These are phyloP conservation scores for Panagrolaimus sp. DNA, from an alignment of 1,140 invertebrate species.

Conservation along the genomic window DNA sequence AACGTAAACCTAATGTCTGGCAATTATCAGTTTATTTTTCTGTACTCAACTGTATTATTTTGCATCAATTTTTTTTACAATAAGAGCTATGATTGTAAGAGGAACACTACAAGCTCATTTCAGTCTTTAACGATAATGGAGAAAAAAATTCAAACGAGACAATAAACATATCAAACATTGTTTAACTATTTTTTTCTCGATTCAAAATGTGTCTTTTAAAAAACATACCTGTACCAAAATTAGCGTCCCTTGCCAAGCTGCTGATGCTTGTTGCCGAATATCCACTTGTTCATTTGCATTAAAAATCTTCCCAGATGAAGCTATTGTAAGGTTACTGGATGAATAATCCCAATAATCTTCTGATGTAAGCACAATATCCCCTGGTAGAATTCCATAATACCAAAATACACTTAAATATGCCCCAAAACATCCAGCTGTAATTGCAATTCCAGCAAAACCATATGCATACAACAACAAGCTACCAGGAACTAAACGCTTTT, in stretches of 20 bases:
- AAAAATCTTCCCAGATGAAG: slow-evolving; percentile 29
- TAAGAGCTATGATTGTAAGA: too few relatives aligned
- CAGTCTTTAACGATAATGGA: too few relatives aligned
- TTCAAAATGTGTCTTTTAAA: too few relatives aligned
- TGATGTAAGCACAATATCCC: slow-evolving; percentile 39
- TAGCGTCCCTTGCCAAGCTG: slow-evolving; percentile 48
- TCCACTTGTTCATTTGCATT: slow-evolving; percentile 33
- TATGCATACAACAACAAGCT: slow-evolving; percentile 39
- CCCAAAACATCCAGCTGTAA: slow-evolving; percentile 41
- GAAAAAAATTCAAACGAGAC: too few relatives aligned
- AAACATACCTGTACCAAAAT: slow-evolving; percentile 45
- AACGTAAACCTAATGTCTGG: too few relatives aligned
- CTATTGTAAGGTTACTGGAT: slow-evolving; percentile 38
- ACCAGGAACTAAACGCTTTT: slow-evolving; percentile 21
- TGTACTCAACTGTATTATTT: too few relatives aligned
- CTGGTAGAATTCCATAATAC: slow-evolving; percentile 40
- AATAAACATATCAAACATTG: too few relatives aligned
- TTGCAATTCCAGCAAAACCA: slow-evolving; percentile 37
- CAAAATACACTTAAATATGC: slow-evolving; percentile 45
- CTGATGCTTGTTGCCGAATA: slow-evolving; percentile 43
- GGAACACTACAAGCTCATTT: too few relatives aligned
- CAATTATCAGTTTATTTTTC: too few relatives aligned
- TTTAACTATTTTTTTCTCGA: too few relatives aligned
- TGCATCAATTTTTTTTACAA: too few relatives aligned
- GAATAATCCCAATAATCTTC: slow-evolving; percentile 41